A percentile compares a stretch with the other conserved stretches of the same genome.
phyloP scores from a whole-genome alignment of 1,140 invertebrate species.

The Zeugodacus cucurbitae region DNA sequence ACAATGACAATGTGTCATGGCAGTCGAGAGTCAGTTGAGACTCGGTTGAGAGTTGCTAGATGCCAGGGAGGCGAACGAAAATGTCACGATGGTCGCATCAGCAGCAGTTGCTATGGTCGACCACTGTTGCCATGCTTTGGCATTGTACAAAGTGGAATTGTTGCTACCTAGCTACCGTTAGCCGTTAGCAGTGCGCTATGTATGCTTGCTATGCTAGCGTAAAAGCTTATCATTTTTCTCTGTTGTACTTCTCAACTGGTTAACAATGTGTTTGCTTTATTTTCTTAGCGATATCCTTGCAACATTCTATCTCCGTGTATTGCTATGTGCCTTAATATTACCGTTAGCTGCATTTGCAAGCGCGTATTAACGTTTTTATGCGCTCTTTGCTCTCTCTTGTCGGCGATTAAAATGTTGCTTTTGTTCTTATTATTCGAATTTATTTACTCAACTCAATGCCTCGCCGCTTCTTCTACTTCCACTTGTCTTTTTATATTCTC shows the following conservation, averaged over 20 bases:
- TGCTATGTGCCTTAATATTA: background rate
- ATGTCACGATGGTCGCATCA: background rate
- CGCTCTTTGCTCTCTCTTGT: background rate
- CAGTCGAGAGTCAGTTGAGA: constrained; percentile 4
- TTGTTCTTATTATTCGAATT: background rate
- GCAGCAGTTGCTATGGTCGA: background rate
- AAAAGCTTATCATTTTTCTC: background rate
- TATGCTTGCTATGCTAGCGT: too few species aligned
- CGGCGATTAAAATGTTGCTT: background rate
- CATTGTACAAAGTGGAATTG: background rate
- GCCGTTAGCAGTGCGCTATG: background rate
- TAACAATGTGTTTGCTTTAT: background rate
- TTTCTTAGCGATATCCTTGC: background rate
- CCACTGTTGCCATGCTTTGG: background rate
- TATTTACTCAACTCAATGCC: background rate
- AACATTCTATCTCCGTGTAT: background rate
- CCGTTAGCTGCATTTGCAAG: background rate
- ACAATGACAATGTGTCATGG: constrained; percentile 23
- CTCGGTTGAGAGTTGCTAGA: background rate
- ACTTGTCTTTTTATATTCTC: background rate
- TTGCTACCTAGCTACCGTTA: background rate
- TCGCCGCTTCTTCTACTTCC: background rate
- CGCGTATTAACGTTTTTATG: background rate
- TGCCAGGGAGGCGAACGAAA: background rate
- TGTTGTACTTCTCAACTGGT: background rate